Base-by-base conservation (phyloP, 2,797 vertebrate species). In the Lepilemur septentrionalis region DNA sequence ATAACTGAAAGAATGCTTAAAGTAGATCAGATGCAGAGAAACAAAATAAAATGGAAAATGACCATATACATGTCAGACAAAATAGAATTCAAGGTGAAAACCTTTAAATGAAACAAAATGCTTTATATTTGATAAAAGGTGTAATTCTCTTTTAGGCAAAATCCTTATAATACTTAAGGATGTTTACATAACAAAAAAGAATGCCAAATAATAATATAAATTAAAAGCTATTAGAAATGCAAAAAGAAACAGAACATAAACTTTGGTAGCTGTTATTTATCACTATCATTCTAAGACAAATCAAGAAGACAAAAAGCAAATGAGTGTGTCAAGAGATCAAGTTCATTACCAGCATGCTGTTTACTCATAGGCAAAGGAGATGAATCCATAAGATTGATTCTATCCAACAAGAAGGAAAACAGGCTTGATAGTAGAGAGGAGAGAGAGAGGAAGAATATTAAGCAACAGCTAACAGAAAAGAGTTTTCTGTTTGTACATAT, bases 281-380 rank as follows among this genome's bases (percentile, higher is more conserved):
- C 52, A 72, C 46, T 76, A 55, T 93, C 28, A 52, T 86, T 93
- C 67, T 75, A 89, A 17, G 67, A 89, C 28, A 89, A 76, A 96
- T 94, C 43, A 67, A 43, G 28, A 46, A 32, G 46, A 91, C 38
- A 75, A 80, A 93, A 97, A 79, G 32, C 70, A 85, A 96, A 75
- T 72, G 38, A 82, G 12, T 38, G 2, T 43, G 28, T 82, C 41
- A 78, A 92, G 30, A 61, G 35, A 89, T 67, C 67, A 82, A 85
- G 50, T 59, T 96, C 80, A 75, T 89, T 94, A 80, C 46, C 22
- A 94, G 35, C 15, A 50, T 73, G 57, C 14, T 84, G 13, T 96
- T 96, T 81, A 93, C 43, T 91, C 61, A 23, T 4, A 87, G 63
- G 15, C 28, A 88, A 91, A 46, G n/a, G 23, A 79, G 61, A 81